These are phyloP conservation scores for Elysia crispata DNA, from an alignment of 2,888 invertebrate genomes.

Conservation along the genomic window DNA sequence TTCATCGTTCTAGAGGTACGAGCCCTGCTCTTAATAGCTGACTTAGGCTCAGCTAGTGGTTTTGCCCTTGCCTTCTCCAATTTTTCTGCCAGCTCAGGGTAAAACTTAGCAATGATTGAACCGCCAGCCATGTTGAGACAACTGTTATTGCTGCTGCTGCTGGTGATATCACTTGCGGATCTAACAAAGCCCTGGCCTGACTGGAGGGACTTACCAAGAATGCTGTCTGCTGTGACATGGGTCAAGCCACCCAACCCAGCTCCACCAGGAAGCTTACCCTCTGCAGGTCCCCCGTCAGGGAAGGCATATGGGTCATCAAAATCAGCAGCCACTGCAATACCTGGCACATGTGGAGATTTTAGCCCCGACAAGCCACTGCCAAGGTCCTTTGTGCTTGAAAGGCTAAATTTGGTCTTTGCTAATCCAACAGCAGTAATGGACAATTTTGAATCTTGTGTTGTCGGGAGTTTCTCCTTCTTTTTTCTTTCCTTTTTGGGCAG, in stretches of 20 bases:
- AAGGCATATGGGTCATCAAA: conserved; percentile 71
- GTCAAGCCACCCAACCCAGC: not conserved
- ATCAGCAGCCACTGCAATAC: too few relatives aligned
- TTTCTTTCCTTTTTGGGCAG: conserved; percentile 70
- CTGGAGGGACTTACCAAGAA: conserved; percentile 47
- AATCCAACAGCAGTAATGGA: conserved; percentile 47
- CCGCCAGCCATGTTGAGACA: conserved; percentile 41
- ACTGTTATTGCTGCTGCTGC: not conserved
- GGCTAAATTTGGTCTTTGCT: conserved; percentile 46
- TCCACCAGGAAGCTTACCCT: conserved; percentile 20
- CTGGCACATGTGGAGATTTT: conserved; percentile 61
- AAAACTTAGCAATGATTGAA: conserved; percentile 71
- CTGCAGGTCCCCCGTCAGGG: conserved; percentile 59
- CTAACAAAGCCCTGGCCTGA: conserved; percentile 48
- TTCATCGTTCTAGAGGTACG: conserved; percentile 76
- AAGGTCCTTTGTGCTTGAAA: conserved; percentile 52
- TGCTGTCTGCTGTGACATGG: conserved; percentile 30
- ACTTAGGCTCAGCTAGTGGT: conserved; percentile 55
- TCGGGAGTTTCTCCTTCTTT: conserved; percentile 58
- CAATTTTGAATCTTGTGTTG: conserved; percentile 26
- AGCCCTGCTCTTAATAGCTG: conserved; percentile 49
- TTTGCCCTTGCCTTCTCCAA: conserved; percentile 70
- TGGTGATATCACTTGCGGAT: conserved; percentile 44
- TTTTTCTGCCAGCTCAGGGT: conserved; percentile 75
- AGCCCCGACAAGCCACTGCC: conserved; percentile 32